A percentile compares a stretch with the other conserved stretches of the same genome.
Evolutionary conservation across 1,140 invertebrate genomes (phyloP).

Genomic region (Penaeus indicus): DNA sequence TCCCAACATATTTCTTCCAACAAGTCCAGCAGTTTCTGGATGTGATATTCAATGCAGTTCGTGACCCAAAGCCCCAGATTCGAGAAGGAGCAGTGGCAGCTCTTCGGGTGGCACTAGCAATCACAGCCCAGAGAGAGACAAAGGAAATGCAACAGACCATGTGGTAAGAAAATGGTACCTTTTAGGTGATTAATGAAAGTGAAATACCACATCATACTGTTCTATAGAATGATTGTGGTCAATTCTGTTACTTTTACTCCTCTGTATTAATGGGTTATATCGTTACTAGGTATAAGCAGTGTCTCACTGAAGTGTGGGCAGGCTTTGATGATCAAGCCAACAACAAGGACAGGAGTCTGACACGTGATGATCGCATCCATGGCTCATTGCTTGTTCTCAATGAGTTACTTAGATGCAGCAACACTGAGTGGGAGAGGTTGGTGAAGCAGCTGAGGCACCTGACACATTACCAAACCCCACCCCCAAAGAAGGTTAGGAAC

Average conservation of each 20-base stretch:
- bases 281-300: conserved; percentile 79
- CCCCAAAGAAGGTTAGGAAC: conserved; percentile 54
- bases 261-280: background rate
- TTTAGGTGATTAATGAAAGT: too few relatives aligned
- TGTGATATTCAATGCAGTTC: conserved; percentile 91
- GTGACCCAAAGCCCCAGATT: conserved; percentile 92
- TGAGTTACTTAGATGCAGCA: conserved; percentile 93
- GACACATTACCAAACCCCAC: conserved; percentile 67
- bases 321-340: conserved; percentile 81
- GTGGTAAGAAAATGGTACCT: conserved; percentile 77
- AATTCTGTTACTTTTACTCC: too few relatives aligned
- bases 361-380: conserved; percentile 91
- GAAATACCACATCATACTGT: too few relatives aligned
- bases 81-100: conserved; percentile 94
- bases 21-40: conserved; percentile 97
- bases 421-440: conserved; percentile 87
- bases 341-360: conserved; percentile 77
- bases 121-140: conserved; percentile 94
- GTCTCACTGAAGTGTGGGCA: conserved; percentile 88
- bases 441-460: conserved; percentile 78
- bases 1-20: conserved; percentile 98
- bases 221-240: too few relatives aligned
- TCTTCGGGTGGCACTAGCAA: conserved; percentile 89
- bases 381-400: conserved; percentile 94
- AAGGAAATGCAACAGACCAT: conserved; percentile 86